phyloP scores from a whole-genome alignment of 2,113 vertebrate genomes.

The Trochalopteron elliotii region DNA sequence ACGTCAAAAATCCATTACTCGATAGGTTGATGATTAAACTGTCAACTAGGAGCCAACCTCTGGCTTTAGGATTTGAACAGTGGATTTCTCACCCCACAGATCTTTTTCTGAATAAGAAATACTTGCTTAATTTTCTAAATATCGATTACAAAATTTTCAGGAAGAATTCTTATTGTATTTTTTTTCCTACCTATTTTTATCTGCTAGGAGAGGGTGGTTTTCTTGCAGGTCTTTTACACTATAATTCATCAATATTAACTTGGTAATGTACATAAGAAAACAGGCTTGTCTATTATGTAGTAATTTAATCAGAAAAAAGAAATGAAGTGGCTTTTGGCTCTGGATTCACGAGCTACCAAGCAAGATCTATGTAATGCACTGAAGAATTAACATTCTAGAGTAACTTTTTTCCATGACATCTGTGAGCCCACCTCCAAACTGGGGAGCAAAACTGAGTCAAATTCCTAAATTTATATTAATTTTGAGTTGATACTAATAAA shows the following conservation, averaged over 20 bases:
- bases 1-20: neutral
- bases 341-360: neutral
- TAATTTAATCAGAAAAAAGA: neutral
- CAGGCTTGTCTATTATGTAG: neutral
- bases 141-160: neutral
- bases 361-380: neutral
- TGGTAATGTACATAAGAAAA: neutral
- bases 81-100: neutral
- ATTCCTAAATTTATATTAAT: neutral
- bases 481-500: neutral
- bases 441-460: neutral
- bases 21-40: neutral
- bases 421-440: neutral
- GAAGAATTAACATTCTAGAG: neutral
- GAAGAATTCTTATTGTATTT: neutral
- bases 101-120: neutral
- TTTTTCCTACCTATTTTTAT: neutral
- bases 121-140: neutral
- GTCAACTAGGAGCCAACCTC: neutral
- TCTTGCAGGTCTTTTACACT: accelerated
- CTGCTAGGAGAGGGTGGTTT: no score
- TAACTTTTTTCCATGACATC: neutral
- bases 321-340: neutral
- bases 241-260: neutral
- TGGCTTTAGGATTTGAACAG: neutral